Base-by-base conservation (phyloP, 2,113 vertebrate species). In the Indri indri region DNA sequence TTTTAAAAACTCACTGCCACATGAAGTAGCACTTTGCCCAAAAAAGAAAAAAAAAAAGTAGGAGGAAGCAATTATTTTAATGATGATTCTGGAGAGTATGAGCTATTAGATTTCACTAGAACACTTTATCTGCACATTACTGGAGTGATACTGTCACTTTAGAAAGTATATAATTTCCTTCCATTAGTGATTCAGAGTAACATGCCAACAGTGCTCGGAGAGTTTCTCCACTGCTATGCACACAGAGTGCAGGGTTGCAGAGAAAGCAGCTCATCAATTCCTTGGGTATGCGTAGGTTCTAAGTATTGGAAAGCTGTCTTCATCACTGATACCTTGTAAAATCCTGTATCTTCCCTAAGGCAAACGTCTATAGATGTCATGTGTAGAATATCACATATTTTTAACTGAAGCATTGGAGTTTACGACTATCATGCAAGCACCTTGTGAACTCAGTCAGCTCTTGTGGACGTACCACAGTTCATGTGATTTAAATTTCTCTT, bases 61-160 rank as follows among this genome's bases (percentile, higher is more conserved):
- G 22, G 23, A 93, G 45, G 91, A 73, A 98, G 52, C 86, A 98
- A 98, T 98, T 98, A 97, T 98, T 97, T 98, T 96, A 97, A 98
- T 96, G 96, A 98, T 94, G 70, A 97, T 98, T 98, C 95, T 97
- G 94, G 76, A 61, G 63, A 96, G 73, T 96, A 74, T 92, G 95
- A 97, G 91, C 89, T 97, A 97, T 98, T 98, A 96, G 81, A 97
- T 98, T 98, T 98, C 96, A 96, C 82, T 96, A 79, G 85, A 97
- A 97, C 92, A 98, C 74, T 98, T 95, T 52, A 97, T 98, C 83
- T 97, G 93, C 92, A 96, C 84, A 96, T 98, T 97, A 98, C 96
- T 95, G 61, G 94, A 98, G 96, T 93, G 94, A 97, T 97, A 93
- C 61, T 97, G 90, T 96, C 3, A 2, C 63, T 97, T 97, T 95